phyloP scores from a whole-genome alignment of 2,113 vertebrate species.

The Paramisgurnus dabryanus region DNA sequence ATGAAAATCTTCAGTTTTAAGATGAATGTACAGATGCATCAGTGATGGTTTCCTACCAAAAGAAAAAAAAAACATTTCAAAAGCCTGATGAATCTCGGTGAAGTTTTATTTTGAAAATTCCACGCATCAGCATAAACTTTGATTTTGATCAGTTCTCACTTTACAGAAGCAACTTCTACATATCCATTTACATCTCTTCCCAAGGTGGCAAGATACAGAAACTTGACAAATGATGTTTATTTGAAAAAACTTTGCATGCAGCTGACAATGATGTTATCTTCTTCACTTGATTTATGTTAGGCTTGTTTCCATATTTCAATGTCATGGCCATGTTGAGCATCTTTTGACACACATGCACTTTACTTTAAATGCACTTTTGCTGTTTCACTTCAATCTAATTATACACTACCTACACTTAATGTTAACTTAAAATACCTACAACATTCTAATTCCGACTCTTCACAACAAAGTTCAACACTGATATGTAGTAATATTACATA shows the following conservation, averaged over 20 bases:
- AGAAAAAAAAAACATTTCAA: too few species aligned
- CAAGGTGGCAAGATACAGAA: background rate
- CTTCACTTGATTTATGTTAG: slow-evolving; percentile 15
- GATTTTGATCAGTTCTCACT: slow-evolving; percentile 8
- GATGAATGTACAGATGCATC: slow-evolving; percentile 18
- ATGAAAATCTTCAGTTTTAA: background rate
- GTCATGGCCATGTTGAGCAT: background rate
- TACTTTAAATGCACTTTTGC: too few species aligned
- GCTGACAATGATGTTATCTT: background rate
- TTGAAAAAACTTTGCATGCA: slow-evolving; percentile 10
- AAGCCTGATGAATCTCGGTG: background rate
- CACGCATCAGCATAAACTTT: slow-evolving; percentile 11
- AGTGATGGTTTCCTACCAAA: slow-evolving; percentile 3
- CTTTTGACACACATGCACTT: too few species aligned
- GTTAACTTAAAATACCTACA: too few species aligned
- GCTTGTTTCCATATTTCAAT: background rate
- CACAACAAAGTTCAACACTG: too few species aligned
- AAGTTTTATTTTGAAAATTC: background rate
- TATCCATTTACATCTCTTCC: slow-evolving; percentile 13
- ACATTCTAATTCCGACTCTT: too few species aligned
- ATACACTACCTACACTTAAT: too few species aligned
- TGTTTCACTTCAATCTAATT: too few species aligned
- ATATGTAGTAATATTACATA: too few species aligned
- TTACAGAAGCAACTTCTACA: background rate
- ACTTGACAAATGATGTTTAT: slow-evolving; percentile 29